phyloP scores from a whole-genome alignment of 2,113 vertebrate species.

The Caretta caretta region DNA sequence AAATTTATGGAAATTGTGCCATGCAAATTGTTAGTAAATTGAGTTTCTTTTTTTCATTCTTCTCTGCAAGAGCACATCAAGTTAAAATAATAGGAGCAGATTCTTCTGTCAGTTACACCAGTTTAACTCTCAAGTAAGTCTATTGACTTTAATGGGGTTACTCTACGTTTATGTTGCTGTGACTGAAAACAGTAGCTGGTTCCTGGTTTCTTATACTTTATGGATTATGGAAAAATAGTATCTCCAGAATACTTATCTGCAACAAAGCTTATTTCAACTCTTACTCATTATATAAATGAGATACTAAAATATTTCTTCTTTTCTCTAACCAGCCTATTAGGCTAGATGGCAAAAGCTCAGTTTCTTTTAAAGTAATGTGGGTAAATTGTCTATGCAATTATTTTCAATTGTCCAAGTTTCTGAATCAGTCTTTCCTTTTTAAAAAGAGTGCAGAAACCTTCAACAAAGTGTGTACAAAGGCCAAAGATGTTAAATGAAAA shows the following conservation, averaged over 20 bases:
- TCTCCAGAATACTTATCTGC: conserved; percentile 31
- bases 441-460: background rate
- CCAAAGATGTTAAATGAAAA: conserved; percentile 21
- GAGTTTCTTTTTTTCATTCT: conserved; percentile 50
- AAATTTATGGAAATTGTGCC: conserved; percentile 68
- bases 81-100: conserved; percentile 9
- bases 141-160: background rate
- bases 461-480: background rate
- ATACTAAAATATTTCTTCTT: conserved; percentile 46
- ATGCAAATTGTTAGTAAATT: conserved; percentile 60
- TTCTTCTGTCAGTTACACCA: conserved; percentile 20
- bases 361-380: conserved; percentile 40
- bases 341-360: conserved; percentile 18
- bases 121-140: conserved; percentile 1
- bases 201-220: background rate
- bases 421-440: background rate
- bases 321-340: background rate
- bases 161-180: background rate
- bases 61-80: conserved; percentile 26
- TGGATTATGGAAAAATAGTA: conserved; percentile 3
- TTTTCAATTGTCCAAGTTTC: conserved; percentile 24
- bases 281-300: conserved; percentile 27
- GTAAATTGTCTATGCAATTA: conserved; percentile 42
- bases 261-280: conserved; percentile 38
- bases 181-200: background rate